Conservation (phyloP, 2,113 vertebrate species). For the Mugil cephalus region DNA sequence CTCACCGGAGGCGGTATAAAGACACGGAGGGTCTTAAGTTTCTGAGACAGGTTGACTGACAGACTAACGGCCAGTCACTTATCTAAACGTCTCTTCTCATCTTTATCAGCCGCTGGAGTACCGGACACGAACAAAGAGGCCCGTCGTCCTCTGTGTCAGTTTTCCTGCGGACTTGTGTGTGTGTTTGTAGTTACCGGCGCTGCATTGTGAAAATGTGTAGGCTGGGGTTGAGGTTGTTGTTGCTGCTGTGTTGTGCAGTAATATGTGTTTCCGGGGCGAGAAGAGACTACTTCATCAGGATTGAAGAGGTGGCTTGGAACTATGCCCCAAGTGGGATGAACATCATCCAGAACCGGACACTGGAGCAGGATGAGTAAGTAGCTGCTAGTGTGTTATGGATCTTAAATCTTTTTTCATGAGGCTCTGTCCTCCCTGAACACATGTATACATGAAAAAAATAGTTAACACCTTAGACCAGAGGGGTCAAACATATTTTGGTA, state of each 20-base stretch:
- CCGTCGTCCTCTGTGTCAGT: not conserved
- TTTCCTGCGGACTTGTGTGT: not conserved
- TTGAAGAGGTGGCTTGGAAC: slow-evolving; percentile 80
- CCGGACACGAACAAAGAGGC: not conserved
- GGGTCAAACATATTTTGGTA: no score
- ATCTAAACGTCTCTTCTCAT: not conserved
- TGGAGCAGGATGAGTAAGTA: slow-evolving; percentile 75
- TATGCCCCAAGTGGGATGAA: slow-evolving; percentile 75
- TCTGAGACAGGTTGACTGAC: slow-evolving; percentile 20
- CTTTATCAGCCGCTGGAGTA: not conserved
- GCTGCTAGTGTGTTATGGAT: not conserved
- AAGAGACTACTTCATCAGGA: slow-evolving; percentile 83
- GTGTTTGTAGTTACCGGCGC: not conserved
- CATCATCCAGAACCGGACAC: slow-evolving; percentile 66
- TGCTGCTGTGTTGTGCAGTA: slow-evolving; percentile 64
- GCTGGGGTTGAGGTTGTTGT: not conserved
- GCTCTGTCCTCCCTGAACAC: no score
- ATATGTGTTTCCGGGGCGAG: slow-evolving; percentile 61
- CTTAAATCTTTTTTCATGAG: no score
- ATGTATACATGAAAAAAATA: no score
- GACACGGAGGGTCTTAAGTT: slow-evolving; percentile 23
- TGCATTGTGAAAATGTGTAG: slow-evolving; percentile 21
- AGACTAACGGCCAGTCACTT: not conserved
- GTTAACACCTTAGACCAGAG: no score
- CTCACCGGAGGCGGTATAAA: slow-evolving; percentile 52